A percentile compares a stretch with the other conserved stretches of the same genome.
Evolutionary conservation across 2,888 invertebrate genomes (phyloP).

Genomic region (Latheticus oryzae): DNA sequence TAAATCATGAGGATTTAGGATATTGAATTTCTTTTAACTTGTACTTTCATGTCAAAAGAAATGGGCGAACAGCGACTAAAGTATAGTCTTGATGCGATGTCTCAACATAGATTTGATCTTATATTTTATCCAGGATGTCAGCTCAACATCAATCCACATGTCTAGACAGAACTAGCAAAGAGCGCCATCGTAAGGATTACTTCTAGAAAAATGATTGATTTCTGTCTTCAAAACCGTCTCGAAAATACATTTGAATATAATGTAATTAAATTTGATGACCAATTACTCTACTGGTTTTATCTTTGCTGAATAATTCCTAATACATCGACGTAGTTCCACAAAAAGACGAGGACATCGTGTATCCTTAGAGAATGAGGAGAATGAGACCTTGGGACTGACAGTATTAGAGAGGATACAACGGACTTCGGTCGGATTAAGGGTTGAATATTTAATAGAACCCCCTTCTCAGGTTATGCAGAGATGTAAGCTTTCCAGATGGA

Average conservation of each 20-base stretch:
- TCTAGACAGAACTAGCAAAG: conserved; percentile 30
- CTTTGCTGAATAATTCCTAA: conserved; percentile 45
- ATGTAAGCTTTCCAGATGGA: conserved; percentile 20
- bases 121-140: conserved; percentile 40
- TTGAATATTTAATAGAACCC: conserved; percentile 55
- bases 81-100: conserved; percentile 21
- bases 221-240: conserved; percentile 25
- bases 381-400: conserved; percentile 41
- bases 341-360: conserved; percentile 47
- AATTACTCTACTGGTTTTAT: not conserved
- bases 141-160: conserved; percentile 35
- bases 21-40: conserved; percentile 21
- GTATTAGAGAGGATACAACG: conserved; percentile 51
- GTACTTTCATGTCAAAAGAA: conserved; percentile 3
- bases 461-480: conserved; percentile 33
- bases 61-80: conserved; percentile 4
- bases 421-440: conserved; percentile 54
- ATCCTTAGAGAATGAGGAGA: conserved; percentile 42
- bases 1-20: conserved; percentile 12
- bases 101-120: conserved; percentile 40
- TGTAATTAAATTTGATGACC: not conserved
- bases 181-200: conserved; percentile 25
- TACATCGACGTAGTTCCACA: conserved; percentile 49
- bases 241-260: not conserved
- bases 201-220: conserved; percentile 33